A percentile compares a stretch with the other conserved stretches of the same genome.
phyloP scores from a whole-genome alignment of 2,113 vertebrate genomes.

The Saimiri boliviensis region DNA sequence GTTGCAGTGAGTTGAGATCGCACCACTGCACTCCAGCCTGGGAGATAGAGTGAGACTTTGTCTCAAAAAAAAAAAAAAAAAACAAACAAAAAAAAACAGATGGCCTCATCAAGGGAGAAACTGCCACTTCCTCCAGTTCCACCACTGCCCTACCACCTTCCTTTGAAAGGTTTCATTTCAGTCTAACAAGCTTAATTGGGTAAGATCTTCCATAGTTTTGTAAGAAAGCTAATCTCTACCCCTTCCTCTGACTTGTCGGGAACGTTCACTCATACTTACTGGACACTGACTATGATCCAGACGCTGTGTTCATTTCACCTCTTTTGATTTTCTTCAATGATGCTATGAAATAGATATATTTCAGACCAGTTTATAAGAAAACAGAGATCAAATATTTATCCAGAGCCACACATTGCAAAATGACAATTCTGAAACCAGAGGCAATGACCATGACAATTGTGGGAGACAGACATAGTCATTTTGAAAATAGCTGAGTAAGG shows the following conservation, averaged over 20 bases:
- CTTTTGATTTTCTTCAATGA: neutral
- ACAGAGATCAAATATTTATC: neutral
- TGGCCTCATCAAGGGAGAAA: slow-evolving; percentile 14
- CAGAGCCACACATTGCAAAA: neutral
- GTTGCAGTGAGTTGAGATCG: too few relatives aligned
- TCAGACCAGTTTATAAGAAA: neutral
- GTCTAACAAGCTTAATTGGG: neutral
- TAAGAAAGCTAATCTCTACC: neutral
- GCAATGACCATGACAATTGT: neutral
- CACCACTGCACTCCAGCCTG: too few relatives aligned
- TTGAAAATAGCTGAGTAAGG: neutral
- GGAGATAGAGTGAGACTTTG: too few relatives aligned
- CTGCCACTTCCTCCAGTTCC: neutral
- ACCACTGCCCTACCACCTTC: neutral
- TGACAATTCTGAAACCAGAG: neutral
- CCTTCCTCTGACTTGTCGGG: neutral
- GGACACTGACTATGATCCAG: neutral
- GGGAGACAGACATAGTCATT: neutral
- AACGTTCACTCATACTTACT: neutral
- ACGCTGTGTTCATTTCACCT: neutral
- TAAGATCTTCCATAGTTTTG: neutral
- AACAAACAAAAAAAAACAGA: neutral
- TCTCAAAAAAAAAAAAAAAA: too few relatives aligned
- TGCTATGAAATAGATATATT: neutral
- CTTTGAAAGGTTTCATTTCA: neutral